Percentiles rank a stretch among this genome's conserved stretches.
Evolutionary conservation across 1,140 invertebrate species (phyloP).

Genomic region (Temnothorax curvispinosus): DNA sequence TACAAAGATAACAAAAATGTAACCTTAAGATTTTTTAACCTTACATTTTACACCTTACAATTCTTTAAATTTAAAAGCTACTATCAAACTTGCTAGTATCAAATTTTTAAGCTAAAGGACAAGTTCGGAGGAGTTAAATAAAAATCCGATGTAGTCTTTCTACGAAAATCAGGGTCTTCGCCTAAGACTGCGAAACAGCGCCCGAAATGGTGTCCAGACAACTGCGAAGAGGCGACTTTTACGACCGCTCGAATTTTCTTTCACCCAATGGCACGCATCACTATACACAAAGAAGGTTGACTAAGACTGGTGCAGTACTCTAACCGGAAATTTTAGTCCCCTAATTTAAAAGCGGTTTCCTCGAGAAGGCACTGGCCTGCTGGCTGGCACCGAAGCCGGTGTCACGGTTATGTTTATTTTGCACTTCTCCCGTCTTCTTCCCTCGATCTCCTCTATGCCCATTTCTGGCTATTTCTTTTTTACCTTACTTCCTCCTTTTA

Average conservation of each 20-base stretch:
- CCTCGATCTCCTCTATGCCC: not conserved
- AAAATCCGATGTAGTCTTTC: not conserved
- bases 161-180: not conserved
- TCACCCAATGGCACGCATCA: conserved; percentile 23
- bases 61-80: not conserved
- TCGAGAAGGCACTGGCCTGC: not conserved
- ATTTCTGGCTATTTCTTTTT: not conserved
- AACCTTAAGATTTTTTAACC: not conserved
- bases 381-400: conserved; percentile 28
- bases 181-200: not conserved
- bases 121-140: not conserved
- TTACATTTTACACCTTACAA: not conserved
- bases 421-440: conserved; percentile 25
- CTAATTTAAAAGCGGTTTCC: conserved; percentile 52
- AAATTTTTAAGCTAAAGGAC: not conserved
- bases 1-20: not conserved
- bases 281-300: not conserved
- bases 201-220: conserved; percentile 27
- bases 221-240: conserved; percentile 36
- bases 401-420: conserved; percentile 63
- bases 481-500: conserved; percentile 35
- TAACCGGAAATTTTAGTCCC: conserved; percentile 48
- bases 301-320: not conserved
- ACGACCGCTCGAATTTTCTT: conserved; percentile 33
- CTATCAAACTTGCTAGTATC: not conserved